These are phyloP conservation scores for Heliconius eleuchia DNA, from an alignment of 1,140 invertebrate genomes.

Conservation along the genomic window DNA sequence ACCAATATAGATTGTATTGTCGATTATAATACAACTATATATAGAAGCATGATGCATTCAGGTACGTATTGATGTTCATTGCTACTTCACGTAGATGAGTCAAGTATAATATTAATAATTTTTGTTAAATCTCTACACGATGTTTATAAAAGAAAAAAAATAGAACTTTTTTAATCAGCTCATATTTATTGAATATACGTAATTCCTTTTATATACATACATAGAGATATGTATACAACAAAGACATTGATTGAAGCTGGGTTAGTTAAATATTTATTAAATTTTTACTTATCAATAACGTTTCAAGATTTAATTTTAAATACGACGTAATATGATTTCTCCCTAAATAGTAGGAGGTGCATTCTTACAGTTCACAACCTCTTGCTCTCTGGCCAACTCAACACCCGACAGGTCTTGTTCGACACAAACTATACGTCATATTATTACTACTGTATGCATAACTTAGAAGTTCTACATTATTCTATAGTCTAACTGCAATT, in stretches of 20 bases:
- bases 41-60: background rate
- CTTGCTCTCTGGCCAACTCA: conserved; percentile 55
- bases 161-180: too few species aligned
- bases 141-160: background rate
- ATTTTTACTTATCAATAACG: background rate
- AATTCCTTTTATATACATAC: too few species aligned
- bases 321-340: conserved; percentile 2
- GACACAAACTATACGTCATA: conserved; percentile 53
- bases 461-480: conserved; percentile 17
- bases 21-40: background rate
- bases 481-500: conserved; percentile 11
- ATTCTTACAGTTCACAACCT: conserved; percentile 50
- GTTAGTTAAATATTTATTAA: background rate
- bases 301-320: background rate
- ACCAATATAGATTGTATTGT: background rate
- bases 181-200: too few species aligned
- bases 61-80: background rate
- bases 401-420: conserved; percentile 57
- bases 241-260: background rate
- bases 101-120: too few species aligned
- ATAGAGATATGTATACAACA: background rate
- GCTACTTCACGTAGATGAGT: background rate
- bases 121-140: background rate
- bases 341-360: conserved; percentile 27
- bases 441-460: conserved; percentile 45